phyloP scores from a whole-genome alignment of 2,797 vertebrate species.

The Psittacula derbiana region DNA sequence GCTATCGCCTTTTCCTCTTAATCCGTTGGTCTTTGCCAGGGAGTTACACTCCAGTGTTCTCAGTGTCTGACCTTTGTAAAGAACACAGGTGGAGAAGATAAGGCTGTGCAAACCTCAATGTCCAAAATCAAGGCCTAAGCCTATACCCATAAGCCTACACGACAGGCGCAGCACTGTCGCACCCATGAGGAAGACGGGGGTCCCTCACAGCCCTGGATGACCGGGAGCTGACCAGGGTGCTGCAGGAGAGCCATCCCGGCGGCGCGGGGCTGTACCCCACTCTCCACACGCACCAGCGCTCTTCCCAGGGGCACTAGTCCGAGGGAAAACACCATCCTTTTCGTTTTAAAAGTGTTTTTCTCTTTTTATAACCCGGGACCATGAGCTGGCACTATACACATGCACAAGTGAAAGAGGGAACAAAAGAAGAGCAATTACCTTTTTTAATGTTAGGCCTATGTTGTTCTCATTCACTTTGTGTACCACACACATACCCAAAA shows the following conservation, averaged over 20 bases:
- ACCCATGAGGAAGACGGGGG: background rate
- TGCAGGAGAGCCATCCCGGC: background rate
- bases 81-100: fast-evolving
- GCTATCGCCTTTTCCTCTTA: background rate
- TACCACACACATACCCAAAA: fast-evolving
- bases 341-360: fast-evolving
- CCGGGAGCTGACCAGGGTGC: constrained; percentile 20
- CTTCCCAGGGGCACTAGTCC: fast-evolving
- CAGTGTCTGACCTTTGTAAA: background rate
- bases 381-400: background rate
- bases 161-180: fast-evolving
- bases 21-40: background rate
- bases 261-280: fast-evolving
- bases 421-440: background rate
- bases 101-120: fast-evolving
- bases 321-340: fast-evolving
- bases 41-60: background rate
- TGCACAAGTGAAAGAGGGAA: background rate
- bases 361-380: fast-evolving
- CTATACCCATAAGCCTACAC: fast-evolving
- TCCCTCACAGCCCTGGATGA: background rate
- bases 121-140: background rate
- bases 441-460: background rate
- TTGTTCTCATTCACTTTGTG: background rate
- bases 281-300: background rate